Percentiles rank a stretch among this genome's conserved stretches.
phyloP scores from a whole-genome alignment of 2,797 vertebrate genomes.

The Parotocinclus haroldoi region DNA sequence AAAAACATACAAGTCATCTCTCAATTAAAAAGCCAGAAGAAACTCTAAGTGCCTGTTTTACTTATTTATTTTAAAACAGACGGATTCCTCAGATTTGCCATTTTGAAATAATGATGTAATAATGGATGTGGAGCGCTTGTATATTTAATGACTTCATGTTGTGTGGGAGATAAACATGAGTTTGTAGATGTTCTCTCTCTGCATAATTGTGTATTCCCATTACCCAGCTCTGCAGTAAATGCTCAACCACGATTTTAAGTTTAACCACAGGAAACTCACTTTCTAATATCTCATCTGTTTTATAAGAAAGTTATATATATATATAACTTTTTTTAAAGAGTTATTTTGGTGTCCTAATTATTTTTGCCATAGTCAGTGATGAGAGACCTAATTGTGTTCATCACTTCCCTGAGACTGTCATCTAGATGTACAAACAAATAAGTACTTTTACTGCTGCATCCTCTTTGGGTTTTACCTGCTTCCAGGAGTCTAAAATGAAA shows the following conservation, averaged over 20 bases:
- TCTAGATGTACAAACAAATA: constrained; percentile 35
- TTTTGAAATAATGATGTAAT: constrained; percentile 75
- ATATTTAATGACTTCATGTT: constrained; percentile 81
- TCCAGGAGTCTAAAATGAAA: constrained; percentile 29
- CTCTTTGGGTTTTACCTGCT: constrained; percentile 41
- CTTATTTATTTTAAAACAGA: constrained; percentile 83
- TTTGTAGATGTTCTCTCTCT: constrained; percentile 78
- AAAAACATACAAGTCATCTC: constrained; percentile 58
- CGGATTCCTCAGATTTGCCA: constrained; percentile 78
- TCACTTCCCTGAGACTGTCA: constrained; percentile 29
- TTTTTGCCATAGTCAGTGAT: constrained; percentile 4
- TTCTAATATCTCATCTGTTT: constrained; percentile 56
- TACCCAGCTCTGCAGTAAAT: constrained; percentile 44
- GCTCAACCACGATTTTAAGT: constrained; percentile 38
- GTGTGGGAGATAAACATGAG: constrained; percentile 80
- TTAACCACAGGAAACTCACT: constrained; percentile 50
- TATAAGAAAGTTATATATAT: neutral
- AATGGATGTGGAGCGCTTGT: constrained; percentile 78
- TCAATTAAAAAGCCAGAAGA: constrained; percentile 67
- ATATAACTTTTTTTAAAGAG: neutral
- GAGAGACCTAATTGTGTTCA: constrained; percentile 31
- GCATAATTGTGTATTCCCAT: constrained; percentile 75
- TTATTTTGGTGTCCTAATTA: constrained; percentile 3
- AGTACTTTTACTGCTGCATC: constrained; percentile 21
- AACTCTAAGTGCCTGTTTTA: constrained; percentile 76